These are phyloP conservation scores for Hippopotamyrus pictus DNA, from an alignment of 2,797 vertebrate species.

Conservation along the genomic window DNA sequence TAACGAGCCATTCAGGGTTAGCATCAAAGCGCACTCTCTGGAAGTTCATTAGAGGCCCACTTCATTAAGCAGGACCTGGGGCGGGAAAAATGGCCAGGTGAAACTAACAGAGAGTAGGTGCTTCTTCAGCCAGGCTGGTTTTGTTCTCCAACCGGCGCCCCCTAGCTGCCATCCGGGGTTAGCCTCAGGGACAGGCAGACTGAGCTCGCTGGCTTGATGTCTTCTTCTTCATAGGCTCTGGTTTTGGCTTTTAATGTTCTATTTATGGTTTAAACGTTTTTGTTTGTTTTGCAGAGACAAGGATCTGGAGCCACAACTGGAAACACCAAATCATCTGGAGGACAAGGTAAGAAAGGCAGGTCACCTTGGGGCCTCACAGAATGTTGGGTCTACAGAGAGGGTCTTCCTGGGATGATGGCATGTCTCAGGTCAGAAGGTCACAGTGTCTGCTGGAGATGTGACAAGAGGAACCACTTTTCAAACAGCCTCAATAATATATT, in stretches of 20 bases:
- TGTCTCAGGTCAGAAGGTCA: not conserved
- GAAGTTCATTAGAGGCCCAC: not conserved
- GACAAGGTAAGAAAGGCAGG: constrained; percentile 64
- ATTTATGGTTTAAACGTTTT: not conserved
- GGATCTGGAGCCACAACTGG: constrained; percentile 69
- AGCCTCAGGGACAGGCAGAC: not conserved
- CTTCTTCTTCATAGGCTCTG: not conserved
- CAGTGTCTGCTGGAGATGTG: not conserved
- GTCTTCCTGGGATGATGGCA: not conserved
- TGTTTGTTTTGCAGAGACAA: constrained; percentile 68
- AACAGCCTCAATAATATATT: not conserved
- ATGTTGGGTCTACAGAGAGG: not conserved
- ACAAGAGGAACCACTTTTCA: not conserved
- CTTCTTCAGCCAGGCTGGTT: not conserved
- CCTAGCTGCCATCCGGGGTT: not conserved
- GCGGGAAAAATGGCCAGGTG: not conserved
- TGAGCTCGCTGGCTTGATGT: not conserved
- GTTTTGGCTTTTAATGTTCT: not conserved
- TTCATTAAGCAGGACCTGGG: not conserved
- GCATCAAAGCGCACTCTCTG: not conserved
- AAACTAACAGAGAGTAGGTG: not conserved
- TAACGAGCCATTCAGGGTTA: not conserved
- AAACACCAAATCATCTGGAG: constrained; percentile 74
- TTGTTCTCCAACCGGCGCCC: not conserved
- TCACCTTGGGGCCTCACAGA: not conserved